Base-by-base conservation (phyloP, 2,797 vertebrate genomes). In the Mastacembelus armatus region DNA sequence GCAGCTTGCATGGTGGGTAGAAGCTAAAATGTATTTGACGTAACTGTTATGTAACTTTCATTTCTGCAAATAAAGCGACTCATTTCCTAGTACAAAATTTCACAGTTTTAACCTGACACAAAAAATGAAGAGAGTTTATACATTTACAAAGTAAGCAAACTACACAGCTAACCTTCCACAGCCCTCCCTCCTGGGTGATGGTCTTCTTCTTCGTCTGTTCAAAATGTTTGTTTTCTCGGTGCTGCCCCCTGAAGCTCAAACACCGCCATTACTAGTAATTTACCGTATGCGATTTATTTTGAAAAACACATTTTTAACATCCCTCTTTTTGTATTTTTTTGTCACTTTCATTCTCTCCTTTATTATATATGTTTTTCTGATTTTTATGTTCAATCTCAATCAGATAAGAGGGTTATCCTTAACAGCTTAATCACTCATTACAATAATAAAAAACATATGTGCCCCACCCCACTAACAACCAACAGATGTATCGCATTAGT, bases 401-500 rank as follows among this genome's bases (percentile, higher is more conserved):
- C 86, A 84, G 74, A 77, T 92, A 91, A 93, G 89, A 92, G 86
- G 83, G 65, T 91, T 91, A 90, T 51, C 60, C 7, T 42, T 81
- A 80, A 85, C 55, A 76, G 78, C 84, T 87, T 88, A 89, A 89
- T 91, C 86, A 83, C 74, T 90, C 75, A 87, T 83, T 92, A 84
- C 32, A 77, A 73, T 71, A 76, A 85, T 51, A 74, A 80, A 71
- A 87, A 88, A 80, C 81, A 90, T 84, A 91, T 90, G 87, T 79
- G 44, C 52, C 59, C 67, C 61, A 88, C 89, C 64, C 27, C 75
- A 77, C 83, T 90, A 88, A 91, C 81, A 83, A 87, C 69, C 50
- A 87, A 67, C 90, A 92, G 89, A 89, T 90, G 81, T 74, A 84
- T 78, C 22, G 69, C 78, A 92, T 93, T 93, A 89, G 65, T 40